phyloP scores from a whole-genome alignment of 2,888 invertebrate genomes.

The Candidula unifasciata region DNA sequence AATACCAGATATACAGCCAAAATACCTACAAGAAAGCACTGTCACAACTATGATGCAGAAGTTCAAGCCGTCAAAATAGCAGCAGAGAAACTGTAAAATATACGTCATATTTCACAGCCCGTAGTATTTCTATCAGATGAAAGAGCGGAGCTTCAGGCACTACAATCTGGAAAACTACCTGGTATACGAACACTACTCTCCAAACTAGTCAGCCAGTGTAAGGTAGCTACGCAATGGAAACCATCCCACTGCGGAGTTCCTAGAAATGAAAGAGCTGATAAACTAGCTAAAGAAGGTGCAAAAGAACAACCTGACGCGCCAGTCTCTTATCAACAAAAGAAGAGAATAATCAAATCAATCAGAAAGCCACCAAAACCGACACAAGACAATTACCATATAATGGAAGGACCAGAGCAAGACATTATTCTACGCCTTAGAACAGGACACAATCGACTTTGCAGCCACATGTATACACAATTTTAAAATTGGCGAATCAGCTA shows the following conservation, averaged over 20 bases:
- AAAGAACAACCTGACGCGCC: too few relatives aligned
- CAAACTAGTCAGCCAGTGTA: background rate
- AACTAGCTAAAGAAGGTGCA: too few relatives aligned
- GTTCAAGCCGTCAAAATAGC: background rate
- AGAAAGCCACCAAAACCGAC: too few relatives aligned
- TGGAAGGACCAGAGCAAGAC: too few relatives aligned
- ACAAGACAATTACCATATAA: too few relatives aligned
- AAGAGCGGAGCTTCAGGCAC: background rate
- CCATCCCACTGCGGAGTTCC: constrained; percentile 4
- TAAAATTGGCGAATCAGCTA: too few relatives aligned
- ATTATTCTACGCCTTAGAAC: too few relatives aligned
- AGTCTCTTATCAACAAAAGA: too few relatives aligned
- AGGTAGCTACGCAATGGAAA: background rate
- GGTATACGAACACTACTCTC: background rate
- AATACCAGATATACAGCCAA: background rate
- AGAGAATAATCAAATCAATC: too few relatives aligned
- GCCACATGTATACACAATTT: too few relatives aligned
- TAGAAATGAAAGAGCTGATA: too few relatives aligned
- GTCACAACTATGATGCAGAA: background rate
- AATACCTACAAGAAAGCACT: background rate
- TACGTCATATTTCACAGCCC: background rate
- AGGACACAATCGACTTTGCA: too few relatives aligned
- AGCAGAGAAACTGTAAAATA: background rate
- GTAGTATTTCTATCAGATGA: background rate
- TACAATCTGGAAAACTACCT: background rate